Base-by-base conservation (phyloP, 2,888 invertebrate genomes). In the Timema cristinae region DNA sequence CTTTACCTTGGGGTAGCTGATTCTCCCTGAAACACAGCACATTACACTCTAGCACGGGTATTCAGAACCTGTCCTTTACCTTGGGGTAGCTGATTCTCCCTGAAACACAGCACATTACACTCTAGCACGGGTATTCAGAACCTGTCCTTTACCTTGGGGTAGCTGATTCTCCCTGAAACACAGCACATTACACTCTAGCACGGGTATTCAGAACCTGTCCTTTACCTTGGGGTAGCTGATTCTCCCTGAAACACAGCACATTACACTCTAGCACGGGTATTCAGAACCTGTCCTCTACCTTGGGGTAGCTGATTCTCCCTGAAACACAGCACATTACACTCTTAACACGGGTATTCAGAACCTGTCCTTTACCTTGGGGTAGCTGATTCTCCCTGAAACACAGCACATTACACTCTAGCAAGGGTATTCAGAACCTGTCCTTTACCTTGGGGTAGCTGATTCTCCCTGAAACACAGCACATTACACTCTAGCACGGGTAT, bases 241-340 rank as follows among this genome's bases (percentile, higher is more conserved):
- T 82, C 10, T 73, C 56, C 69, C 76, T 76, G 71, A 47, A 69
- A 72, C 4, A 73, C 7, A 50, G 66, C 16, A 54, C 49, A 49
- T 13, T 7, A 9, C 5, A n/a, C 49, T 47, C 47, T n/a, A n/a
- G 11, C 54, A 2, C 54, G 32, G 32, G 4, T 32, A 32, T 4
- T 4, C n/a, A 94, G 84, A 63, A 94, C 87, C 77, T 88, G 85
- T n/a, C 90, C 90, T 75, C 85, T 83, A 16, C 89, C 90, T 76
- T 85, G 82, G 0, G 91, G 90, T 69, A 91, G 81, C 77, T 85
- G 84, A 56, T 82, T 82, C 10, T 73, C 56, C 69, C 76, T 76
- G 71, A 47, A 69, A 72, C 4, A 73, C 7, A 50, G 66, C 16
- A 54, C 49, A 49, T 13, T 7, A 9, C 5, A n/a, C 49, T 47